phyloP scores from a whole-genome alignment of 2,797 vertebrate genomes.

The Macropodus opercularis region DNA sequence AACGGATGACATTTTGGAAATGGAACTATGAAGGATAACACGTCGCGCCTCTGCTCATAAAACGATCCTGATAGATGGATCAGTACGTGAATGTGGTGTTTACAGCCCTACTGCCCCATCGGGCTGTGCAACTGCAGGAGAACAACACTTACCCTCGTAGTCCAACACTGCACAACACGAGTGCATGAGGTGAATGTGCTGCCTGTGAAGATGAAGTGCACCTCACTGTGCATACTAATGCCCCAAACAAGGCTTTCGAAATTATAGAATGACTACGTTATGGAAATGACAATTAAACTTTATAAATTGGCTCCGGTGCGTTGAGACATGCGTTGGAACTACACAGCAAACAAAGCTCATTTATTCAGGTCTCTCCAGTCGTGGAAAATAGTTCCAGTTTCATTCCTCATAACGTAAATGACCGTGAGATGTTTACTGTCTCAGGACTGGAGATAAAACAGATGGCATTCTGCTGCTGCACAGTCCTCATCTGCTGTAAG shows the following conservation, averaged over 20 bases:
- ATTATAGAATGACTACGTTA: conserved; percentile 59
- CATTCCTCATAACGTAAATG: conserved; percentile 16
- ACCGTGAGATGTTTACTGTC: conserved; percentile 32
- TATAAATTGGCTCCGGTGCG: conserved; percentile 50
- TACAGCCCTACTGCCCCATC: conserved; percentile 18
- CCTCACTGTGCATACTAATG: conserved; percentile 72
- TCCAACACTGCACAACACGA: conserved; percentile 48
- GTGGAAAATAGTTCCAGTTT: not conserved
- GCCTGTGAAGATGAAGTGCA: conserved; percentile 66
- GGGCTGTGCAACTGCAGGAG: conserved; percentile 32
- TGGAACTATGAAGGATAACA: conserved; percentile 11
- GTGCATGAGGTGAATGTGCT: conserved; percentile 72
- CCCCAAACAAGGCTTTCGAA: conserved; percentile 49
- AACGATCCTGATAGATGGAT: not conserved
- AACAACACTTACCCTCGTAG: conserved; percentile 42
- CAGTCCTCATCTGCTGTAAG: conserved; percentile 34
- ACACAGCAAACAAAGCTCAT: conserved; percentile 59
- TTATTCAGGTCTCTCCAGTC: conserved; percentile 28
- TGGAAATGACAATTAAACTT: conserved; percentile 53
- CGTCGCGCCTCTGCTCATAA: conserved; percentile 10
- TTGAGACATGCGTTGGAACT: conserved; percentile 40
- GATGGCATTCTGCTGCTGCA: conserved; percentile 44
- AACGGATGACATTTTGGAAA: conserved; percentile 36
- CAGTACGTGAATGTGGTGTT: conserved; percentile 23
- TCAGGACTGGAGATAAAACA: conserved; percentile 40